phyloP scores from a whole-genome alignment of 2,113 vertebrate species.

The Tauraco erythrolophus region DNA sequence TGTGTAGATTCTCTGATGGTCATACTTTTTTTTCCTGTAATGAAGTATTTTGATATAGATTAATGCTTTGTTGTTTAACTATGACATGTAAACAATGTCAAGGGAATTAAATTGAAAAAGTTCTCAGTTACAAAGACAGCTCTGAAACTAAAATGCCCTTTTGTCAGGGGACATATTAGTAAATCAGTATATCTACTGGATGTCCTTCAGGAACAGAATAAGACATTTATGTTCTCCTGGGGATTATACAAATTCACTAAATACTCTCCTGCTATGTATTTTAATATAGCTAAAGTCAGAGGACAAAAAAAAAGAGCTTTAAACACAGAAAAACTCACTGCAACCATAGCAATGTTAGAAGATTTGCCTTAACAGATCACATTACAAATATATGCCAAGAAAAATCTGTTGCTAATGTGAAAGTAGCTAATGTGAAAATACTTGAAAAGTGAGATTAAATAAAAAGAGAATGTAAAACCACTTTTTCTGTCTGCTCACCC shows the following conservation, averaged over 20 bases:
- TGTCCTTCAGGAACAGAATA: conserved; percentile 5
- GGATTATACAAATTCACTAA: background rate
- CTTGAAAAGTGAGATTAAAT: background rate
- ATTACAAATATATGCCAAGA: background rate
- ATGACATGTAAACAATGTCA: background rate
- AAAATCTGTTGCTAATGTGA: background rate
- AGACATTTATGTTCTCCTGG: background rate
- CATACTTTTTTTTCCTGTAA: background rate
- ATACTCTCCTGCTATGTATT: background rate
- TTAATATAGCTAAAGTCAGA: background rate
- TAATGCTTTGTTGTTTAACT: conserved; percentile 33
- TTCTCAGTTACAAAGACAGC: background rate
- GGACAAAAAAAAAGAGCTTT: background rate
- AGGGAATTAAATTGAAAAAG: background rate
- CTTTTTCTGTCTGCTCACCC: background rate
- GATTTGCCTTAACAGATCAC: background rate
- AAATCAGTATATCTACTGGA: background rate
- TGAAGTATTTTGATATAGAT: conserved; percentile 10
- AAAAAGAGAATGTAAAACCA: background rate
- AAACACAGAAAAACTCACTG: background rate
- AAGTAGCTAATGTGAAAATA: background rate
- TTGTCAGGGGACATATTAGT: conserved; percentile 31
- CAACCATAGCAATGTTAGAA: background rate
- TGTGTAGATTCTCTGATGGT: background rate
- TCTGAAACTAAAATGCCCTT: conserved; percentile 5